These are phyloP conservation scores for Burhinus bistriatus DNA, from an alignment of 2,113 vertebrate species.

Conservation along the genomic window DNA sequence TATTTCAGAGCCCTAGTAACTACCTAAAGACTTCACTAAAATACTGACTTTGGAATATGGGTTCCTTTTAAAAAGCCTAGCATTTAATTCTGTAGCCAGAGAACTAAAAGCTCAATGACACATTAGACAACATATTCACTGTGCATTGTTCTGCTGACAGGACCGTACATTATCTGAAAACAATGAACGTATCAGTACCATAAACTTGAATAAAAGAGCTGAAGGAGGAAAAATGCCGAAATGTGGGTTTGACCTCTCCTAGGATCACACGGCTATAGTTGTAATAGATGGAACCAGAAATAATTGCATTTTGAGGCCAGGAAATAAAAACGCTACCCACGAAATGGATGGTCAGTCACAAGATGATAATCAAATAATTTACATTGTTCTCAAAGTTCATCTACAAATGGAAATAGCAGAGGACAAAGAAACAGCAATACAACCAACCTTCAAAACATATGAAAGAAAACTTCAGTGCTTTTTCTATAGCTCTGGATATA, in stretches of 20 bases:
- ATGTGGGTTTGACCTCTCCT: conserved; percentile 56
- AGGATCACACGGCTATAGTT: conserved; percentile 12
- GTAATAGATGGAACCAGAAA: conserved; percentile 10
- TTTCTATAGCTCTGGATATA: background rate
- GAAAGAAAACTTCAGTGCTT: background rate
- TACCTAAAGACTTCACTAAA: background rate
- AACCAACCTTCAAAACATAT: background rate
- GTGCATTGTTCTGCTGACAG: conserved; percentile 54
- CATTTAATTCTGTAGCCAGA: background rate
- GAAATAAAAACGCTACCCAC: conserved; percentile 42
- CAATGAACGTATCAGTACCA: conserved; percentile 44
- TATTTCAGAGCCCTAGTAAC: background rate
- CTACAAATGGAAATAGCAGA: background rate
- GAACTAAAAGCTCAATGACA: conserved; percentile 19
- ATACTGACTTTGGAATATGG: background rate
- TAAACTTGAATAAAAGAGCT: conserved; percentile 49
- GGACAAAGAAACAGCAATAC: background rate
- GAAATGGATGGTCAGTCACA: conserved; percentile 21
- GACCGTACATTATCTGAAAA: conserved; percentile 50
- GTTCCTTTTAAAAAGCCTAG: background rate
- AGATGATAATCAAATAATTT: conserved; percentile 11
- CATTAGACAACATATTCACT: conserved; percentile 43
- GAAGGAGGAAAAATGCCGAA: conserved; percentile 54
- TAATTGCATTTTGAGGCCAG: conserved; percentile 4
- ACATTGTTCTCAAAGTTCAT: conserved; percentile 40